Percentiles rank a stretch among this genome's conserved stretches.
Conservation (phyloP, 1,140 invertebrate species). For the Drosophila sp. region DNA sequence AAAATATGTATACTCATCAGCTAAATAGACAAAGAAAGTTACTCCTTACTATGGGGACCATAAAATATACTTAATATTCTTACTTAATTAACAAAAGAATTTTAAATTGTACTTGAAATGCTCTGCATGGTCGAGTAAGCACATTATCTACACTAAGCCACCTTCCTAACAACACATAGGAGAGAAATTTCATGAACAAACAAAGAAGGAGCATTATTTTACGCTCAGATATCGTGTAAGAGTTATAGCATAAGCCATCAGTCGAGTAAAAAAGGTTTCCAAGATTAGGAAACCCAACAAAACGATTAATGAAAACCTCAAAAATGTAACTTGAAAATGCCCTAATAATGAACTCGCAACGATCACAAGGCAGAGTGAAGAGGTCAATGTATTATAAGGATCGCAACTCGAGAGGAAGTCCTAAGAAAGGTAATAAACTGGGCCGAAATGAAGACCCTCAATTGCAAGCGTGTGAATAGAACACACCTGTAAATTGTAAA, state of each 20-base stretch:
- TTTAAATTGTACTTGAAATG: background rate
- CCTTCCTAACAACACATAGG: background rate
- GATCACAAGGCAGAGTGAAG: background rate
- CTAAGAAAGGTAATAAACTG: constrained; percentile 35
- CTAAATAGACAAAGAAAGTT: background rate
- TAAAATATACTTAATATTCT: background rate
- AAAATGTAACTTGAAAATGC: constrained; percentile 29
- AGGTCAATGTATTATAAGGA: constrained; percentile 35
- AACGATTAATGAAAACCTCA: constrained; percentile 42
- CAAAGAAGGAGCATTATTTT: constrained; percentile 1
- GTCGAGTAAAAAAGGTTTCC: constrained; percentile 6
- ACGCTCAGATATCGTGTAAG: background rate
- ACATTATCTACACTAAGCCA: background rate
- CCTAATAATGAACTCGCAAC: constrained; percentile 17
- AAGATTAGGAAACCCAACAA: constrained; percentile 38
- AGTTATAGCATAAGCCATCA: constrained; percentile 12
- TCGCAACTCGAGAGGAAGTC: constrained; percentile 13
- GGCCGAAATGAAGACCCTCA: constrained; percentile 47
- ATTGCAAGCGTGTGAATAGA: constrained; percentile 61
- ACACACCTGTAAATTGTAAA: constrained; percentile 69
- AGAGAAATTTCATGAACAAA: background rate
- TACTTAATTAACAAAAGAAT: background rate
- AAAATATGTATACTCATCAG: background rate
- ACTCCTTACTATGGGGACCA: background rate
- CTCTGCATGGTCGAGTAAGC: background rate